phyloP scores from a whole-genome alignment of 2,888 invertebrate genomes.

The Pseudanteris insignis region DNA sequence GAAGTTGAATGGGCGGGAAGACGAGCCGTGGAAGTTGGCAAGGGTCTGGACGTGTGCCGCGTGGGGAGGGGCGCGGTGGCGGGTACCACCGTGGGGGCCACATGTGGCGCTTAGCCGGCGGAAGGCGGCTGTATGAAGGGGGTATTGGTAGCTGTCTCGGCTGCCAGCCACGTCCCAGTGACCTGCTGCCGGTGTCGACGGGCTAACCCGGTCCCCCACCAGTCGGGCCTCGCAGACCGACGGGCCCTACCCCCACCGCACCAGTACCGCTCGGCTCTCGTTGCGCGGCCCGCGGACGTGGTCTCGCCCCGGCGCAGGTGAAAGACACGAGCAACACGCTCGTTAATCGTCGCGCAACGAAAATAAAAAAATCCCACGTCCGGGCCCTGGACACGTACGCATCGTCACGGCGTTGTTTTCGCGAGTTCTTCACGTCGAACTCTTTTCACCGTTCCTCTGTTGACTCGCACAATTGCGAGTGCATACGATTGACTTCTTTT shows the following conservation, averaged over 20 bases:
- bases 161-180: conserved; percentile 65
- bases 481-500: too few species aligned
- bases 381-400: too few species aligned
- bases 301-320: conserved; percentile 44
- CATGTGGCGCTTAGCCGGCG: conserved; percentile 61
- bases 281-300: conserved; percentile 23
- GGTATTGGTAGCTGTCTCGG: conserved; percentile 61
- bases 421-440: too few species aligned
- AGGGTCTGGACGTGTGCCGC: too few species aligned
- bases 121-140: conserved; percentile 65
- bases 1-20: too few species aligned
- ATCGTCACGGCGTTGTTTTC: too few species aligned
- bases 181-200: conserved; percentile 62
- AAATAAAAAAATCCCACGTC: too few species aligned
- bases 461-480: too few species aligned
- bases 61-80: too few species aligned
- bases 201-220: conserved; percentile 49
- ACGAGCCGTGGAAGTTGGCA: too few species aligned
- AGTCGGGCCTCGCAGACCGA: conserved; percentile 4
- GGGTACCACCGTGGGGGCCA: conserved; percentile 49
- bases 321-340: conserved; percentile 36
- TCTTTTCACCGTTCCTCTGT: too few species aligned
- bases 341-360: too few species aligned
- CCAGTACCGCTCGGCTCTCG: conserved; percentile 5
- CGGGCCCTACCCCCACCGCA: conserved; percentile 9